Conservation (phyloP, 2,888 invertebrate genomes). For the Nomada goodeniana region DNA sequence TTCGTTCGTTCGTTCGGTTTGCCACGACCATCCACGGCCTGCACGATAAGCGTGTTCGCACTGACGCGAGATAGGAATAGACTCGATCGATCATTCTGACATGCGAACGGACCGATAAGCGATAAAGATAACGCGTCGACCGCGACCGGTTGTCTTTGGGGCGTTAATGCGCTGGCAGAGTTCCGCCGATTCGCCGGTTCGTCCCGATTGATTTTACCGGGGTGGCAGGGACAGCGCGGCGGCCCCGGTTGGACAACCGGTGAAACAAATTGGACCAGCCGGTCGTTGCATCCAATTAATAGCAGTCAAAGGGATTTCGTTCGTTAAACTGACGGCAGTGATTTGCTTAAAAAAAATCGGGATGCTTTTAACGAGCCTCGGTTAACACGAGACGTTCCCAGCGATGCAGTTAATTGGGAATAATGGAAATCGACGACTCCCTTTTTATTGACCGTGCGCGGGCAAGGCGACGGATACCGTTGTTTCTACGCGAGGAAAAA, state of each 20-base stretch:
- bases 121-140: conserved; percentile 34
- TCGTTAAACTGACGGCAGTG: conserved; percentile 2
- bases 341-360: conserved; percentile 38
- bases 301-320: conserved; percentile 41
- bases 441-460: no score
- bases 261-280: conserved; percentile 45
- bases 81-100: conserved; percentile 53
- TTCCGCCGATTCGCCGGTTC: conserved; percentile 22
- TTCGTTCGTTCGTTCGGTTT: conserved; percentile 10
- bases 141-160: conserved; percentile 33
- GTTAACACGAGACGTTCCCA: conserved; percentile 6
- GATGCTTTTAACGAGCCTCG: conserved; percentile 24
- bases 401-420: conserved; percentile 1
- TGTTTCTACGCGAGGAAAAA: no score
- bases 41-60: conserved; percentile 21
- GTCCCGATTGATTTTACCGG: conserved; percentile 17
- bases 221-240: not conserved
- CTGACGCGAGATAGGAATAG: conserved; percentile 22
- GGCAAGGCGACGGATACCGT: no score
- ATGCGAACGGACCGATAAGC: conserved; percentile 14
- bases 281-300: conserved; percentile 54
- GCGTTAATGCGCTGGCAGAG: conserved; percentile 30
- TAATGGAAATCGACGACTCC: not conserved
- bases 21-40: not conserved
- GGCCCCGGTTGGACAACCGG: conserved; percentile 14